These are phyloP conservation scores for Poliocrania exsul DNA, from an alignment of 2,797 vertebrate genomes.

Conservation along the genomic window DNA sequence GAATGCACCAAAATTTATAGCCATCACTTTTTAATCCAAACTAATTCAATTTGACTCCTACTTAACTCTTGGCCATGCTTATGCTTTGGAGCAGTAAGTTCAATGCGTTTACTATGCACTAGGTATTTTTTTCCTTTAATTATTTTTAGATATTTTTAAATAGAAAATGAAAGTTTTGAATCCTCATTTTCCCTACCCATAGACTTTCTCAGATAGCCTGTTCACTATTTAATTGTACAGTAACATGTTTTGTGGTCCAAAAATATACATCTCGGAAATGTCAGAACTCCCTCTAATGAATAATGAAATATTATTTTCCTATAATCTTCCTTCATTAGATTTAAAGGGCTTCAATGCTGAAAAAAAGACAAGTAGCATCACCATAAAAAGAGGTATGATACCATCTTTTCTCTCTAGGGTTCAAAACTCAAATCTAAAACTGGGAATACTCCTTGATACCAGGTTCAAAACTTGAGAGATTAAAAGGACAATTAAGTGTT, in stretches of 20 bases:
- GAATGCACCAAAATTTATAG: slow-evolving; percentile 22
- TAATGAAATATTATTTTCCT: background rate
- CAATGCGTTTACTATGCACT: background rate
- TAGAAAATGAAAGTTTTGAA: background rate
- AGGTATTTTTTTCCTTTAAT: background rate
- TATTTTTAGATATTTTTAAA: background rate
- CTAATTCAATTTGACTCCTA: background rate
- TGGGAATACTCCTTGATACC: background rate
- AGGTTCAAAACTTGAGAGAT: background rate
- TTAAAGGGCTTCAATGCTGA: background rate
- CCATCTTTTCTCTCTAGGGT: background rate
- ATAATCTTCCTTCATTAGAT: background rate
- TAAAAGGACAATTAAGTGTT: background rate
- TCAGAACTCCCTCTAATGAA: background rate
- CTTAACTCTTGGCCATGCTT: slow-evolving; percentile 6
- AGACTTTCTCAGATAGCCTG: background rate
- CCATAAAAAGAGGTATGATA: background rate
- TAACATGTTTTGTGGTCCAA: background rate
- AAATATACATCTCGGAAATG: background rate
- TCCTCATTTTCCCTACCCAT: background rate
- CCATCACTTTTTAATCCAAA: background rate
- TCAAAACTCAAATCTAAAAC: background rate
- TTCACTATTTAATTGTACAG: background rate
- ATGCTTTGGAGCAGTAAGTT: background rate
- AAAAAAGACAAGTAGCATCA: background rate